phyloP scores from a whole-genome alignment of 2,113 vertebrate species.

The Lasiurus cinereus region DNA sequence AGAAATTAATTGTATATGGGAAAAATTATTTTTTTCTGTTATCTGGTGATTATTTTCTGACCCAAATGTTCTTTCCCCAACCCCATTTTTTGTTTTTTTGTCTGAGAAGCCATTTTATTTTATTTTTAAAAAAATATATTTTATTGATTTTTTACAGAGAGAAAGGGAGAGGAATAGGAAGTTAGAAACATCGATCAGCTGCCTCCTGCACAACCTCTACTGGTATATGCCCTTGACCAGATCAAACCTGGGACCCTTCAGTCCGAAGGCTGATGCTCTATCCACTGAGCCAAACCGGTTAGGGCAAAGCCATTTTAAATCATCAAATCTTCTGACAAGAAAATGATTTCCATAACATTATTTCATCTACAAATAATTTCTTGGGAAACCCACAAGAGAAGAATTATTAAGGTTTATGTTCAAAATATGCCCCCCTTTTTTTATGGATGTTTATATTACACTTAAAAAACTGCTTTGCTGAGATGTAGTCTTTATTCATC shows the following conservation, averaged over 20 bases:
- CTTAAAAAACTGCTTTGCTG: constrained; percentile 32
- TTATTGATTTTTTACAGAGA: too few relatives aligned
- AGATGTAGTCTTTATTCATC: constrained; percentile 29
- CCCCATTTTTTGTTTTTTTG: not conserved
- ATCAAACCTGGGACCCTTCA: too few relatives aligned
- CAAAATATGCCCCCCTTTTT: not conserved
- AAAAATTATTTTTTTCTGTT: constrained; percentile 27
- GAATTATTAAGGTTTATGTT: constrained; percentile 44
- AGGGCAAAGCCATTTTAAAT: constrained; percentile 47
- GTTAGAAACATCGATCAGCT: too few relatives aligned
- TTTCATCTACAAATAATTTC: constrained; percentile 59
- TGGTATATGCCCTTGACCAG: too few relatives aligned
- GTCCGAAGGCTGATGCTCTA: too few relatives aligned
- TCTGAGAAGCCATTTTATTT: constrained; percentile 21
- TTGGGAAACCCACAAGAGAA: constrained; percentile 29
- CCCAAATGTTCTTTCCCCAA: not conserved
- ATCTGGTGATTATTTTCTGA: constrained; percentile 33
- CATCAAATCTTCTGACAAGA: constrained; percentile 49
- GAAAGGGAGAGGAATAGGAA: too few relatives aligned
- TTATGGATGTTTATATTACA: not conserved
- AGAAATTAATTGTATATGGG: not conserved
- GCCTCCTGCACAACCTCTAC: too few relatives aligned
- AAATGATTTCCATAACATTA: constrained; percentile 32
- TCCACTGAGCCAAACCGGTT: too few relatives aligned
- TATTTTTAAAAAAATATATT: too few relatives aligned